A percentile compares a stretch with the other conserved stretches of the same genome.
These are phyloP conservation scores for Cryptotermes secundus DNA, from an alignment of 1,140 invertebrate species.

Conservation along the genomic window DNA sequence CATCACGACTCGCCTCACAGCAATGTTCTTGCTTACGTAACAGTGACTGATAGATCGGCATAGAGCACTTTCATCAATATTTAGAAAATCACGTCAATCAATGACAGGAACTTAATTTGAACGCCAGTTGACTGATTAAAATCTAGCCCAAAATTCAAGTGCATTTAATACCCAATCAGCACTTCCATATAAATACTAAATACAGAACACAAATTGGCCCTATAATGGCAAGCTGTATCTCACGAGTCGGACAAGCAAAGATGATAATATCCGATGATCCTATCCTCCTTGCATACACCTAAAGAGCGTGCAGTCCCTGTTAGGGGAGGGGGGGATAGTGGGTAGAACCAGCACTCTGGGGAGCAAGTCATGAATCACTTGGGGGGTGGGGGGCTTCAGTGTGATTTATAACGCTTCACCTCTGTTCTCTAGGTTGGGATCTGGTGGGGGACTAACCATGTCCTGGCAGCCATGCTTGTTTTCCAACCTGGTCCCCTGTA, in stretches of 20 bases:
- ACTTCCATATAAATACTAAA: too few relatives aligned
- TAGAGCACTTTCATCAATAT: too few relatives aligned
- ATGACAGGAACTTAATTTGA: too few relatives aligned
- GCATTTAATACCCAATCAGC: too few relatives aligned
- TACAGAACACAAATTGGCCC: too few relatives aligned
- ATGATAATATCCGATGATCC: background rate
- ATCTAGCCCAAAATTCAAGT: too few relatives aligned
- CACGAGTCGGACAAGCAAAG: background rate
- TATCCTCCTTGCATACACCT: background rate
- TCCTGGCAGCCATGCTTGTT: background rate
- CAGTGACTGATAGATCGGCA: too few relatives aligned
- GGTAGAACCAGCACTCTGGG: conserved; percentile 12
- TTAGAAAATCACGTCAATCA: too few relatives aligned
- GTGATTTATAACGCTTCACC: conserved; percentile 16
- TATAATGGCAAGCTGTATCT: background rate
- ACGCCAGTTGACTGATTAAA: too few relatives aligned
- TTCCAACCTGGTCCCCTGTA: background rate
- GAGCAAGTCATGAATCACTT: conserved; percentile 9
- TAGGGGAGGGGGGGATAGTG: background rate
- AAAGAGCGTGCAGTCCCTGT: background rate
- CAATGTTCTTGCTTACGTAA: too few relatives aligned
- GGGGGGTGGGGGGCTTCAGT: background rate
- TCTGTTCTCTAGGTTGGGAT: background rate
- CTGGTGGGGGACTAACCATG: background rate
- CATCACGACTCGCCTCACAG: too few relatives aligned